phyloP scores from a whole-genome alignment of 1,140 invertebrate species.

The Globodera rostochiensis region DNA sequence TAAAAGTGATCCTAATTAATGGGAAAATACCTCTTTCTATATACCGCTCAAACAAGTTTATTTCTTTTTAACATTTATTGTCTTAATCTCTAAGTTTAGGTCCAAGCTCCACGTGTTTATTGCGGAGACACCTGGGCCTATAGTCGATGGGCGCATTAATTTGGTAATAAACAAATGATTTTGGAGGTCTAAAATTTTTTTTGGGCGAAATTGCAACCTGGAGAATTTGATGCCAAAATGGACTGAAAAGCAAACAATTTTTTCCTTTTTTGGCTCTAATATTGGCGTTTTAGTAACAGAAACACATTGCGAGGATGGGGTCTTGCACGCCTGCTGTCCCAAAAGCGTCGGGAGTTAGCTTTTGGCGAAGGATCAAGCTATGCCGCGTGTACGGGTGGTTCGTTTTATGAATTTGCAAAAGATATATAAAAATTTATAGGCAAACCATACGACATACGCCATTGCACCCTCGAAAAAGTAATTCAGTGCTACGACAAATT shows the following conservation, averaged over 20 bases:
- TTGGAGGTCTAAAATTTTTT: too few species aligned
- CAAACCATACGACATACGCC: constrained; percentile 79
- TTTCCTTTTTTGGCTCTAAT: too few species aligned
- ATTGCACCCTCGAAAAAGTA: constrained; percentile 80
- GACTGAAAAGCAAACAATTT: neutral
- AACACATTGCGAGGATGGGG: constrained; percentile 84
- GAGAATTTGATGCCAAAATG: too few species aligned
- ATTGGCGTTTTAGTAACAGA: constrained; percentile 76
- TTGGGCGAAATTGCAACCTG: too few species aligned
- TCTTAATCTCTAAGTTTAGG: neutral
- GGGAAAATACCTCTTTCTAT: constrained; percentile 41
- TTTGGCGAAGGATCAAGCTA: constrained; percentile 49
- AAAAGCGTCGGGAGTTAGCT: constrained; percentile 44
- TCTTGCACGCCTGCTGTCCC: constrained; percentile 77
- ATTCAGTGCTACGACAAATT: constrained; percentile 80
- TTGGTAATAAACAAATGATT: constrained; percentile 16
- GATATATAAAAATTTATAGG: constrained; percentile 73
- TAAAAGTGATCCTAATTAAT: neutral
- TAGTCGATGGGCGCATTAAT: constrained; percentile 39
- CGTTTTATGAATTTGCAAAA: constrained; percentile 70
- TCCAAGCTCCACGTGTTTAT: constrained; percentile 39
- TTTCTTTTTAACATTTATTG: neutral
- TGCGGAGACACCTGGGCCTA: constrained; percentile 41
- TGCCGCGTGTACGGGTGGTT: constrained; percentile 73
- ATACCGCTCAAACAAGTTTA: constrained; percentile 35